Percentiles rank a stretch among this genome's conserved stretches.
Conservation (phyloP, 2,113 vertebrate species). For the Donacobius atricapilla region DNA sequence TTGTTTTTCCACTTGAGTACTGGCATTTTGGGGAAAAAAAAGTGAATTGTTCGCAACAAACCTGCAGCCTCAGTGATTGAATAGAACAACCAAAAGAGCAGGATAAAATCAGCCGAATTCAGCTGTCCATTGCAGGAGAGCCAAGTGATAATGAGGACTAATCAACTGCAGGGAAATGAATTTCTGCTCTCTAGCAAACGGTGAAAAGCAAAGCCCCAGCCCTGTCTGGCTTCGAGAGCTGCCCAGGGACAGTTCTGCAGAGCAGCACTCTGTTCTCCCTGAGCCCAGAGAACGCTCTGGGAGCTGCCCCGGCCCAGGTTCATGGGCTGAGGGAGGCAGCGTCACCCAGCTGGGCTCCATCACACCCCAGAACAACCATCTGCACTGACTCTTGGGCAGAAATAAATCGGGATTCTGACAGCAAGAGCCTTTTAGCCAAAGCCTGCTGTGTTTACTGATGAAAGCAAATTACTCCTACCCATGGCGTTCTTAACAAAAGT, state of each 20-base stretch:
- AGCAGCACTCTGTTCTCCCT: neutral
- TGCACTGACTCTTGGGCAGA: neutral
- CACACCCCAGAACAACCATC: neutral
- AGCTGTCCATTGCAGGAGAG: neutral
- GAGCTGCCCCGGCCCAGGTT: neutral
- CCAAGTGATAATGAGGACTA: neutral
- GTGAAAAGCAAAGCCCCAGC: neutral
- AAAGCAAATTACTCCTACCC: neutral
- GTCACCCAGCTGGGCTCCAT: conserved; percentile 11
- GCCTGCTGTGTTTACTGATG: neutral
- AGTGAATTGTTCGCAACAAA: neutral
- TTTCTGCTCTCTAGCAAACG: neutral
- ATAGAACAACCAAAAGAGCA: neutral
- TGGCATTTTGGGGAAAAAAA: neutral
- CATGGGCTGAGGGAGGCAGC: neutral
- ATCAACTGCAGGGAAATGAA: neutral
- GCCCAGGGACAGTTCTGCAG: neutral
- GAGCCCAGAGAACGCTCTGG: accelerated
- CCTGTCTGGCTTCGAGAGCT: neutral
- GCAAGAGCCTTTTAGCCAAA: neutral
- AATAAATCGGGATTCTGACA: neutral
- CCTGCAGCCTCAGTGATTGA: neutral
- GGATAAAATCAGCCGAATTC: neutral
- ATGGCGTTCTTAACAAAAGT: neutral
- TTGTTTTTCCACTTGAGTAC: neutral